phyloP scores from a whole-genome alignment of 1,140 invertebrate genomes.

The Gyrodactylus salaris region DNA sequence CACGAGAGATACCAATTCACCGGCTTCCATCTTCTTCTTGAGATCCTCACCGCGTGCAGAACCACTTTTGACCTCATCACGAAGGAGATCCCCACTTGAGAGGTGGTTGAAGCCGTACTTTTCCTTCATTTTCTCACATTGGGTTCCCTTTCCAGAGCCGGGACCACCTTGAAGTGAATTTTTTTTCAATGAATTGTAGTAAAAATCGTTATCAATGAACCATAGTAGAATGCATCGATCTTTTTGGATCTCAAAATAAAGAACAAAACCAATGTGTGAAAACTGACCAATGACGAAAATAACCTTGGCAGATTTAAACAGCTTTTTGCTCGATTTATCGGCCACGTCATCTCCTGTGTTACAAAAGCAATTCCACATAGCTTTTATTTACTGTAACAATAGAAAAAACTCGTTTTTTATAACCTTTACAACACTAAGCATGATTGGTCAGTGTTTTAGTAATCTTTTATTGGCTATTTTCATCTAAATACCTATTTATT shows the following conservation, averaged over 20 bases:
- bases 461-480: too few species aligned
- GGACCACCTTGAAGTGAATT: constrained; percentile 17
- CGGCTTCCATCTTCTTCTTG: constrained; percentile 35
- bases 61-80: constrained; percentile 19
- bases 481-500: too few species aligned
- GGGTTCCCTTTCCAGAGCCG: constrained; percentile 22
- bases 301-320: background rate
- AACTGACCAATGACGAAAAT: background rate
- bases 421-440: too few species aligned
- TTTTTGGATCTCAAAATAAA: background rate
- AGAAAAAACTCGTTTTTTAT: too few species aligned
- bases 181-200: background rate
- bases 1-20: constrained; percentile 38
- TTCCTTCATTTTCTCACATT: constrained; percentile 20
- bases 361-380: too few species aligned
- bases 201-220: background rate
- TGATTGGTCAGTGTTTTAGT: too few species aligned
- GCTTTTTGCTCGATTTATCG: background rate
- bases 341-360: background rate
- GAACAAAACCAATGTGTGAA: background rate
- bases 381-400: too few species aligned
- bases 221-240: background rate
- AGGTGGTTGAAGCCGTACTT: constrained; percentile 22
- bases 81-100: constrained; percentile 20
- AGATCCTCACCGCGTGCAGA: constrained; percentile 21